Evolutionary conservation across 2,113 vertebrate genomes (phyloP).

Genomic region (Eulemur macaco): DNA sequence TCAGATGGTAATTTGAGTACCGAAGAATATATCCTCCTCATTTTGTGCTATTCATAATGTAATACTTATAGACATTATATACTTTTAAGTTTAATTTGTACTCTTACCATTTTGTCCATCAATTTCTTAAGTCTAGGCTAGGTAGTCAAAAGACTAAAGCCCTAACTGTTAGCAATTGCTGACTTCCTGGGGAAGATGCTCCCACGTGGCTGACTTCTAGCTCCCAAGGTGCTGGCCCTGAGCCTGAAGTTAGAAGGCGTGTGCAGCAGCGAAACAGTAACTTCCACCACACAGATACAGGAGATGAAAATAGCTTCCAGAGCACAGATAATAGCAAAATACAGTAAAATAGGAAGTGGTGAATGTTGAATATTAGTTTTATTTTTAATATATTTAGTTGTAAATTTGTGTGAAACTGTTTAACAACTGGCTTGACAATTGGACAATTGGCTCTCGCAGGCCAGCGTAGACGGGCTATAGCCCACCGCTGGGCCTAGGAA

Average conservation of each 20-base stretch:
- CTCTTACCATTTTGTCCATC: neutral
- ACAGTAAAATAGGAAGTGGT: neutral
- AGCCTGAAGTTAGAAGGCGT: fast-evolving
- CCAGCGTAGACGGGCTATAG: neutral
- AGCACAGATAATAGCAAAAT: neutral
- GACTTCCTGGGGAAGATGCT: neutral
- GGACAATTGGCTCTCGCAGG: neutral
- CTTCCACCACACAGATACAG: too few species aligned
- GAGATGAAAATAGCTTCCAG: fast-evolving
- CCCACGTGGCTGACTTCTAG: fast-evolving
- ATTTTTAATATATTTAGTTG: neutral
- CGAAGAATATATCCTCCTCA: neutral
- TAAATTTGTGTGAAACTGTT: neutral
- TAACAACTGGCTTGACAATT: neutral
- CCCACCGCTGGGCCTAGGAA: neutral
- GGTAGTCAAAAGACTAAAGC: neutral
- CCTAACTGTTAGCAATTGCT: neutral
- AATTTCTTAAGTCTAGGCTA: neutral
- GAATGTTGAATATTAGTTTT: neutral
- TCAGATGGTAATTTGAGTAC: neutral
- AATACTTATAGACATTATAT: neutral
- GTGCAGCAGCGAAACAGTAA: fast-evolving
- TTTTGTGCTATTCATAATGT: neutral
- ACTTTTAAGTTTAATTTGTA: neutral
- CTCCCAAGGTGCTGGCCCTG: fast-evolving